Conservation (phyloP, 1,140 invertebrate species). For the Anastrepha ludens region DNA sequence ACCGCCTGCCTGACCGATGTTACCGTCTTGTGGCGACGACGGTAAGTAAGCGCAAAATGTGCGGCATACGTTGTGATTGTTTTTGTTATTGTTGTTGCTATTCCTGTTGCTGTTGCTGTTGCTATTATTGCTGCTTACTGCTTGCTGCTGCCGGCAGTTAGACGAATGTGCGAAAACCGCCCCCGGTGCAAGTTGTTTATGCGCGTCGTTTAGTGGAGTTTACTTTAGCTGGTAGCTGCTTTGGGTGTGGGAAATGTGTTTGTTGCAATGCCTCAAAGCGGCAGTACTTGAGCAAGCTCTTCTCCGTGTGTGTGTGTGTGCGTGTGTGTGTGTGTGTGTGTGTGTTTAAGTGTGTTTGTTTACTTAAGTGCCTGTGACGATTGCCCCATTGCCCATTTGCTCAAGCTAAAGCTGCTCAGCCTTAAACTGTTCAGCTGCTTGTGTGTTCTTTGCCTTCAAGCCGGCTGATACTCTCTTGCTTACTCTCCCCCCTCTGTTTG, state of each 20-base stretch:
- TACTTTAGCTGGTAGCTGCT: constrained; percentile 47
- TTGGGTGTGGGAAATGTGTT: constrained; percentile 10
- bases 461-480: not conserved
- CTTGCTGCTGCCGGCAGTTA: not conserved
- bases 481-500: not conserved
- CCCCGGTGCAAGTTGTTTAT: constrained; percentile 50
- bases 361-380: constrained; percentile 43
- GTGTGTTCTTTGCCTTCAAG: not conserved
- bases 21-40: not conserved
- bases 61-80: too few relatives aligned
- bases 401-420: constrained; percentile 29
- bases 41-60: constrained; percentile 1
- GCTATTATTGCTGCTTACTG: constrained; percentile 2
- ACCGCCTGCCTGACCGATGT: not conserved
- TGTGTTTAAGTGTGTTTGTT: constrained; percentile 35
- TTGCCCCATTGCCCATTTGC: not conserved
- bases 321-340: not conserved
- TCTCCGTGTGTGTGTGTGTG: not conserved
- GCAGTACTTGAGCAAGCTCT: not conserved
- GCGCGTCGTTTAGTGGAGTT: constrained; percentile 6
- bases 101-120: not conserved
- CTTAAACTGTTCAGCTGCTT: constrained; percentile 20
- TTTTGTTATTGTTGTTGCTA: not conserved
- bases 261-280: constrained; percentile 31
- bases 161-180: constrained; percentile 55